A percentile compares a stretch with the other conserved stretches of the same genome.
These are phyloP conservation scores for Callosobruchus maculatus DNA, from an alignment of 2,888 invertebrate genomes.

Conservation along the genomic window DNA sequence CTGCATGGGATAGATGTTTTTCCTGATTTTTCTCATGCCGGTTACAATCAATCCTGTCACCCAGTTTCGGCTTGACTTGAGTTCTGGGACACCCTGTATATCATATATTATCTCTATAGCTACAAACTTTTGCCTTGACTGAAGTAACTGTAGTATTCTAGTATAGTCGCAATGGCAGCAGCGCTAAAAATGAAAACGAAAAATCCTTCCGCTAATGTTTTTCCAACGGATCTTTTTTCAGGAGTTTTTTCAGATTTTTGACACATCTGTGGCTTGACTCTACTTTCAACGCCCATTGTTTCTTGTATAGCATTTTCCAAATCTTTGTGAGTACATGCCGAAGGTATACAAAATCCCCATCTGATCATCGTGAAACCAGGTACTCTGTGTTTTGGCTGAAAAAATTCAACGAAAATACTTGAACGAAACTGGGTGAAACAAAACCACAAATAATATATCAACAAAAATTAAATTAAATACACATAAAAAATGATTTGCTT, in stretches of 20 bases:
- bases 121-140: slow-evolving; percentile 1
- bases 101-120: too few relatives aligned
- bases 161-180: slow-evolving; percentile 7
- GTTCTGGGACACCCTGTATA: too few relatives aligned
- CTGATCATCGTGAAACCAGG: slow-evolving; percentile 64
- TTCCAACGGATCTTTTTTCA: slow-evolving; percentile 20
- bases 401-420: too few relatives aligned
- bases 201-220: slow-evolving; percentile 29
- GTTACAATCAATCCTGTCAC: too few relatives aligned
- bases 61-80: too few relatives aligned
- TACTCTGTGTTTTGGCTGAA: slow-evolving; percentile 69
- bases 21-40: too few relatives aligned
- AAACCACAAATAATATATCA: too few relatives aligned
- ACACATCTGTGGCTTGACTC: slow-evolving; percentile 33
- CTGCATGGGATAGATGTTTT: too few relatives aligned
- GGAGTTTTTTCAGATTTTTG: slow-evolving; percentile 18
- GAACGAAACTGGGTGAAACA: too few relatives aligned
- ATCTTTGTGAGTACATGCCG: slow-evolving; percentile 57
- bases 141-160: slow-evolving; percentile 7
- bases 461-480: too few relatives aligned
- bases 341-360: slow-evolving; percentile 66
- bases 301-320: slow-evolving; percentile 51
- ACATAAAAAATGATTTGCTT: too few relatives aligned
- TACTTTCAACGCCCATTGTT: slow-evolving; percentile 40
- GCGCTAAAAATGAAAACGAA: slow-evolving; percentile 10